phyloP scores from a whole-genome alignment of 2,113 vertebrate species.

The Alethe diademata region DNA sequence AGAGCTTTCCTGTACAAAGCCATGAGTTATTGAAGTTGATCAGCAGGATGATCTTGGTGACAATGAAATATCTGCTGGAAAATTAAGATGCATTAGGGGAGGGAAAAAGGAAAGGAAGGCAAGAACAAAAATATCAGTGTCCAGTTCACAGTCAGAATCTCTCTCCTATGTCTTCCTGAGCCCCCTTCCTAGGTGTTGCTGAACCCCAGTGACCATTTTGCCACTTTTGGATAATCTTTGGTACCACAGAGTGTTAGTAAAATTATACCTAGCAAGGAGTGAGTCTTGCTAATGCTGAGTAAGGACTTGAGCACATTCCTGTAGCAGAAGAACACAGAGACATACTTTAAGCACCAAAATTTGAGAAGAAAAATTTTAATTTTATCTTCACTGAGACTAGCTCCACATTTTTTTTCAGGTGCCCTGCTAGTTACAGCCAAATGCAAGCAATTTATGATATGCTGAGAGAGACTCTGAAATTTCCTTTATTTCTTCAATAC shows the following conservation, averaged over 20 bases:
- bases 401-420: not conserved
- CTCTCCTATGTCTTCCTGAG: not conserved
- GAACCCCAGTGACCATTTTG: accelerated
- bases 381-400: not conserved
- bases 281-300: not conserved
- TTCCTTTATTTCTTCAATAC: not conserved
- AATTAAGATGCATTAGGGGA: not conserved
- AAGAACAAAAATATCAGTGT: not conserved
- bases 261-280: not conserved
- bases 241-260: not conserved
- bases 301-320: not conserved
- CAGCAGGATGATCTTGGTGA: not conserved
- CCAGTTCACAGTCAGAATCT: not conserved
- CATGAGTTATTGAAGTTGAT: not conserved
- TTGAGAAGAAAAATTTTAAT: accelerated
- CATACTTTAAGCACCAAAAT: not conserved
- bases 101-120: not conserved
- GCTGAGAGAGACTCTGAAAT: not conserved
- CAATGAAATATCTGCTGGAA: not conserved
- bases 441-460: accelerated
- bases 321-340: not conserved
- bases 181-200: accelerated
- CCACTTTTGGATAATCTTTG: not conserved
- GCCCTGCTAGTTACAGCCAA: not conserved
- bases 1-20: not conserved